Percentiles rank a stretch among this genome's conserved stretches.
These are phyloP conservation scores for Ecdyonurus torrentis DNA, from an alignment of 2,888 invertebrate genomes.

Conservation along the genomic window DNA sequence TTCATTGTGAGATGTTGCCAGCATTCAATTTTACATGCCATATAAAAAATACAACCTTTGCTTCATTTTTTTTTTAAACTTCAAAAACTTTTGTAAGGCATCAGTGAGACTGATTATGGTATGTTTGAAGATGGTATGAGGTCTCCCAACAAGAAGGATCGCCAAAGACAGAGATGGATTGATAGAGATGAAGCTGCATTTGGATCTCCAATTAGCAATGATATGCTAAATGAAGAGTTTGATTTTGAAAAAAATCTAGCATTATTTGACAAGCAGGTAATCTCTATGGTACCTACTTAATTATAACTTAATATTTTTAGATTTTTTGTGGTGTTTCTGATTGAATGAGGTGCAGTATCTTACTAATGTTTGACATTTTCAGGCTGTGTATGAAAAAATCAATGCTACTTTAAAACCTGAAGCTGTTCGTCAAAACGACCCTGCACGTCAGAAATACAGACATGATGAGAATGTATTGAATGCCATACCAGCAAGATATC, in stretches of 20 bases:
- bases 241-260: conserved; percentile 91
- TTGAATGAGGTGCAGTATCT: not conserved
- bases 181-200: conserved; percentile 60
- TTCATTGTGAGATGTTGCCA: too few species aligned
- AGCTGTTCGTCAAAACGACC: not conserved
- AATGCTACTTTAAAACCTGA: conserved; percentile 34
- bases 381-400: conserved; percentile 59
- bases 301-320: not conserved
- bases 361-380: conserved; percentile 14
- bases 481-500: conserved; percentile 40
- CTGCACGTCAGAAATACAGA: conserved; percentile 38
- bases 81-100: too few species aligned
- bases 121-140: conserved; percentile 9
- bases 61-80: not conserved
- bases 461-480: conserved; percentile 76
- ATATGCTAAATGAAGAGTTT: conserved; percentile 55
- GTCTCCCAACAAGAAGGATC: conserved; percentile 33
- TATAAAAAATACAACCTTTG: not conserved
- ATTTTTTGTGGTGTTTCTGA: not conserved
- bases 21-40: not conserved
- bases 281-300: not conserved
- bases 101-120: too few species aligned
- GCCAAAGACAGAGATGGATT: conserved; percentile 26
- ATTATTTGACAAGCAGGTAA: conserved; percentile 62
- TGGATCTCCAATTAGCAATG: conserved; percentile 49